Conservation (phyloP, 2,888 invertebrate species). For the Brassicogethes aeneus region DNA sequence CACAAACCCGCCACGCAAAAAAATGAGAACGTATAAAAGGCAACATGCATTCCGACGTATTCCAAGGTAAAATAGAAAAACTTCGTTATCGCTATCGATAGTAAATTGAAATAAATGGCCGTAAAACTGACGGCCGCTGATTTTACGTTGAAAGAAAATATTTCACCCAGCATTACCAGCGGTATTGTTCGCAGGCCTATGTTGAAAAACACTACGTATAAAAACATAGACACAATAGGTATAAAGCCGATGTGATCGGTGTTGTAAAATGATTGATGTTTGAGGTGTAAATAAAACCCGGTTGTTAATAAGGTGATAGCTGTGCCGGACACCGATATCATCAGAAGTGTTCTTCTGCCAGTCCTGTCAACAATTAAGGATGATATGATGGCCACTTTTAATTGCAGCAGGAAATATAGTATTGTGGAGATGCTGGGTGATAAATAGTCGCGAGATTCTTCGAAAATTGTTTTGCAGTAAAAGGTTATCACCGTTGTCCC, state of each 20-base stretch:
- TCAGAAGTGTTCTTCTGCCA: constrained; percentile 20
- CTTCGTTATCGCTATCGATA: constrained; percentile 23
- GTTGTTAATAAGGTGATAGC: constrained; percentile 6
- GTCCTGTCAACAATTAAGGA: constrained; percentile 17
- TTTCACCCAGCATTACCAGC: constrained; percentile 20
- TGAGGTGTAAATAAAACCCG: constrained; percentile 28
- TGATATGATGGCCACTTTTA: constrained; percentile 13
- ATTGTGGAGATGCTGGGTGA: constrained; percentile 4
- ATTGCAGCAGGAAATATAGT: constrained; percentile 6
- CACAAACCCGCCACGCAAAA: constrained; percentile 16
- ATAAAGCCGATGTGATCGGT: constrained; percentile 18
- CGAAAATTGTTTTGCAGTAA: constrained; percentile 21
- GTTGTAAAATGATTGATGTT: constrained; percentile 16
- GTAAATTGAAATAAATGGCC: constrained; percentile 24
- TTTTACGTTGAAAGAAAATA: constrained; percentile 26
- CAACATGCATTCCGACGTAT: constrained; percentile 22
- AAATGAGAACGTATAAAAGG: constrained; percentile 23
- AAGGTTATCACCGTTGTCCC: constrained; percentile 25
- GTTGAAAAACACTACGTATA: constrained; percentile 15
- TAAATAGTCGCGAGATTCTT: constrained; percentile 2
- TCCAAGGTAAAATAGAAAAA: constrained; percentile 26
- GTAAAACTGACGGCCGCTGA: constrained; percentile 25
- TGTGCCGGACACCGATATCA: constrained; percentile 18
- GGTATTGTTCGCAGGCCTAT: constrained; percentile 20
- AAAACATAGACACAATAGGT: constrained; percentile 19